phyloP scores from a whole-genome alignment of 1,140 invertebrate genomes.

The Ceratina calcarata region DNA sequence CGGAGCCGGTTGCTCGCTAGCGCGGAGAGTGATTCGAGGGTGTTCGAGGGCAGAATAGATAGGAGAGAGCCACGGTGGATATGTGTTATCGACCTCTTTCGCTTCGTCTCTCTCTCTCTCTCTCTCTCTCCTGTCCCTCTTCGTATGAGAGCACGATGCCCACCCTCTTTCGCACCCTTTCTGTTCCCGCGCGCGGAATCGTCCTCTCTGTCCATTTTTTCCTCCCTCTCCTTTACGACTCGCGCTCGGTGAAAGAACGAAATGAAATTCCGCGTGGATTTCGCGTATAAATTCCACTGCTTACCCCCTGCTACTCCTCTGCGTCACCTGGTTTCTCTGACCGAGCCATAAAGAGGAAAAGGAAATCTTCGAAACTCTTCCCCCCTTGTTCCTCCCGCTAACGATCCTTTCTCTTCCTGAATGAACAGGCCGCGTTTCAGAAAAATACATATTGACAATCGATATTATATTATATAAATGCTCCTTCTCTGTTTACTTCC shows the following conservation, averaged over 20 bases:
- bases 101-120: constrained; percentile 30
- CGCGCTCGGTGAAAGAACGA: constrained; percentile 22
- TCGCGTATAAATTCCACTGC: constrained; percentile 27
- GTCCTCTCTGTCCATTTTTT: neutral
- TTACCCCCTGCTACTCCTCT: too few species aligned
- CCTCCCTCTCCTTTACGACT: constrained; percentile 3
- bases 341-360: neutral
- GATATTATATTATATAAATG: constrained; percentile 23
- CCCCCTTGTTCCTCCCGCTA: constrained; percentile 37
- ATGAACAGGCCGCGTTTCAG: constrained; percentile 11
- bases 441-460: constrained; percentile 1
- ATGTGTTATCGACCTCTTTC: constrained; percentile 63
- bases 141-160: neutral
- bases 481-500: constrained; percentile 22
- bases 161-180: constrained; percentile 24
- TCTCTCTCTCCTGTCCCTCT: constrained; percentile 25
- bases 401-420: constrained; percentile 34
- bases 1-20: constrained; percentile 49
- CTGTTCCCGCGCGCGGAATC: neutral
- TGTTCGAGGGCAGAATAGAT: constrained; percentile 56
- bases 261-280: constrained; percentile 45
- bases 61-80: constrained; percentile 7
- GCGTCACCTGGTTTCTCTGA: neutral
- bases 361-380: constrained; percentile 40
- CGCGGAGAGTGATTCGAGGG: constrained; percentile 48